Percentiles rank a stretch among this genome's conserved stretches.
These are phyloP conservation scores for Mesitornis unicolor DNA, from an alignment of 2,113 vertebrate genomes.

Conservation along the genomic window DNA sequence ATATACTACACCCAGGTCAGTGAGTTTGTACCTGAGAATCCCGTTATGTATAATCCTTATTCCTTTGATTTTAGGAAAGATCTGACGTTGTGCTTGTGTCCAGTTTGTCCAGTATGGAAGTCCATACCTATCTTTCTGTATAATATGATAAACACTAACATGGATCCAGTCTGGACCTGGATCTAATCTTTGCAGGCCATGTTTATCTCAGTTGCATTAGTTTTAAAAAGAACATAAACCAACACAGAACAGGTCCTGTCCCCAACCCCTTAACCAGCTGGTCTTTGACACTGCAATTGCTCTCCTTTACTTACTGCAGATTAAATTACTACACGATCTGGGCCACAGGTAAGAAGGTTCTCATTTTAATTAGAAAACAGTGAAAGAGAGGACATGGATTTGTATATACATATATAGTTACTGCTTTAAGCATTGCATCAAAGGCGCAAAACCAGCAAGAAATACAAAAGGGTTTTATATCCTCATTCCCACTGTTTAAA, in stretches of 20 bases:
- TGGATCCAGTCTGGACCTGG: background rate
- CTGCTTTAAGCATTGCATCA: background rate
- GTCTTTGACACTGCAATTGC: background rate
- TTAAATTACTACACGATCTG: background rate
- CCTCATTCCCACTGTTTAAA: background rate
- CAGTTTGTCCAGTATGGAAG: background rate
- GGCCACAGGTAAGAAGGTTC: background rate
- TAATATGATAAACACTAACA: background rate
- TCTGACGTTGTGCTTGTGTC: background rate
- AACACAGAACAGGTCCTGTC: background rate
- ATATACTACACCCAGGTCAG: background rate
- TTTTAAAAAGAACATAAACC: background rate
- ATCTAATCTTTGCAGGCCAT: background rate
- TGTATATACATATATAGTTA: background rate
- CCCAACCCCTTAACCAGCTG: background rate
- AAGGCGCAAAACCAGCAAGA: background rate
- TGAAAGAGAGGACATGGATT: background rate
- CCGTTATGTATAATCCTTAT: background rate
- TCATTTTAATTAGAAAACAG: background rate
- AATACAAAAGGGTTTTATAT: constrained; percentile 4
- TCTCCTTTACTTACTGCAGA: background rate
- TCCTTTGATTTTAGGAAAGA: background rate
- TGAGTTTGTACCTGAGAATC: background rate
- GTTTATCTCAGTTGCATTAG: background rate
- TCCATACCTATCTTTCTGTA: background rate